phyloP scores from a whole-genome alignment of 2,797 vertebrate species.

The Oceanodroma leucorhoa region DNA sequence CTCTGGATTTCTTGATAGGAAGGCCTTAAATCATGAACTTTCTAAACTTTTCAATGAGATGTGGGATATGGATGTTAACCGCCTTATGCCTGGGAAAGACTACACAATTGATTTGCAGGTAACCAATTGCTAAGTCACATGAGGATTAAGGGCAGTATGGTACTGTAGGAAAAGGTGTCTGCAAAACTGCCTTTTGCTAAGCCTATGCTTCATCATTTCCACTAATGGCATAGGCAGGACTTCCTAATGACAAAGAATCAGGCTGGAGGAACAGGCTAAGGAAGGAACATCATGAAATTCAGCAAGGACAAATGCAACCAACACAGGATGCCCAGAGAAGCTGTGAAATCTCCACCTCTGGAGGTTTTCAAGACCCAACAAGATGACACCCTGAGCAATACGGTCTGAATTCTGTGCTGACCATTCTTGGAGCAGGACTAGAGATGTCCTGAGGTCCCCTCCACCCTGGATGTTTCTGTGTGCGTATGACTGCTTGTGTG shows the following conservation, averaged over 20 bases:
- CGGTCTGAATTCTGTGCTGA: not conserved
- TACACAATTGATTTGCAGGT: slow-evolving; percentile 85
- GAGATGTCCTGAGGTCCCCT: not conserved
- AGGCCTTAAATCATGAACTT: slow-evolving; percentile 79
- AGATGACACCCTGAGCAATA: not conserved
- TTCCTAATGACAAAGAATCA: not conserved
- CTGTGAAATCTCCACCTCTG: not conserved
- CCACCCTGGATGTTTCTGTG: not conserved
- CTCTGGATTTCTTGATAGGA: slow-evolving; percentile 60
- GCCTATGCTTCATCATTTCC: not conserved
- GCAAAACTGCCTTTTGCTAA: not conserved
- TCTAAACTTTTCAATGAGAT: slow-evolving; percentile 81
- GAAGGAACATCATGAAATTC: not conserved
- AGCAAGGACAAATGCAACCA: not conserved
- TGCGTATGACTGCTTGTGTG: not conserved
- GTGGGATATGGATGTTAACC: slow-evolving; percentile 82
- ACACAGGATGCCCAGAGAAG: not conserved
- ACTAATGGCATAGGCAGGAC: not conserved
- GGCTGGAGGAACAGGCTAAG: not conserved
- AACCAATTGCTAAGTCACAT: not conserved
- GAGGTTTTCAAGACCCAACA: not conserved
- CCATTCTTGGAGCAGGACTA: not conserved
- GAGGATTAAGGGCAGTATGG: not conserved
- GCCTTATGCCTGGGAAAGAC: slow-evolving; percentile 77
- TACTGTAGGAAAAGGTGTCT: not conserved